A percentile compares a stretch with the other conserved stretches of the same genome.
These are phyloP conservation scores for Astyanax mexicanus DNA, from an alignment of 2,797 vertebrate species.

Conservation along the genomic window DNA sequence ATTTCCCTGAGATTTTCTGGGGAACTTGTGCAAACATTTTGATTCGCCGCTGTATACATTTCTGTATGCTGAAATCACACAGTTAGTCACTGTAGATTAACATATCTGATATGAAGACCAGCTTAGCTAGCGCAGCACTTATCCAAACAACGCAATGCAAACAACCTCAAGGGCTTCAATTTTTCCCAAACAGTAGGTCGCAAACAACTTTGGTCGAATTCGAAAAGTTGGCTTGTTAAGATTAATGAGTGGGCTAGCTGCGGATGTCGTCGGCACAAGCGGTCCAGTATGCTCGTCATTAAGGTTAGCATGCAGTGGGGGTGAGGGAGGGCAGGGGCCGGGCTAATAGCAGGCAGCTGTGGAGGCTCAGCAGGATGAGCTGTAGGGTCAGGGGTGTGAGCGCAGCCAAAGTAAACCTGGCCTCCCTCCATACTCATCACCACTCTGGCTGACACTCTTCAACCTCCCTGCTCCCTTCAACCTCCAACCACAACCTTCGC, in stretches of 20 bases:
- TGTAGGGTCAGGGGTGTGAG: constrained; percentile 68
- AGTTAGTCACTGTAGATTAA: constrained; percentile 1
- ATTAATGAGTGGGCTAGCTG: constrained; percentile 25
- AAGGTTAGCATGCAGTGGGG: constrained; percentile 18
- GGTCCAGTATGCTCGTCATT: constrained; percentile 15
- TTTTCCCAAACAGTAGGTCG: constrained; percentile 7
- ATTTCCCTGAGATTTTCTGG: background rate
- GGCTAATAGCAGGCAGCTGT: constrained; percentile 73
- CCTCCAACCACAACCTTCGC: constrained; percentile 19
- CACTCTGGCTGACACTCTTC: constrained; percentile 58
- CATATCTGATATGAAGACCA: constrained; percentile 2
- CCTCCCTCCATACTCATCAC: constrained; percentile 65
- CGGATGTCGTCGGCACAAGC: constrained; percentile 10
- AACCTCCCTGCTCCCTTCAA: constrained; percentile 41
- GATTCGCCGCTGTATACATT: background rate
- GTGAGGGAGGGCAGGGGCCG: constrained; percentile 39
- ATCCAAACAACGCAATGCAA: background rate
- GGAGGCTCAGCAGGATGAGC: constrained; percentile 62
- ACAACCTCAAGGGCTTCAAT: background rate
- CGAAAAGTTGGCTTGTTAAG: constrained; percentile 20
- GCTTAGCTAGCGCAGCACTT: constrained; percentile 2
- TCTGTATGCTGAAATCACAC: background rate
- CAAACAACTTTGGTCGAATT: background rate
- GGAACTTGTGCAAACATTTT: background rate
- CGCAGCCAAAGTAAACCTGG: constrained; percentile 75